phyloP scores from a whole-genome alignment of 2,888 invertebrate species.

The Macrosiphum euphorbiae region DNA sequence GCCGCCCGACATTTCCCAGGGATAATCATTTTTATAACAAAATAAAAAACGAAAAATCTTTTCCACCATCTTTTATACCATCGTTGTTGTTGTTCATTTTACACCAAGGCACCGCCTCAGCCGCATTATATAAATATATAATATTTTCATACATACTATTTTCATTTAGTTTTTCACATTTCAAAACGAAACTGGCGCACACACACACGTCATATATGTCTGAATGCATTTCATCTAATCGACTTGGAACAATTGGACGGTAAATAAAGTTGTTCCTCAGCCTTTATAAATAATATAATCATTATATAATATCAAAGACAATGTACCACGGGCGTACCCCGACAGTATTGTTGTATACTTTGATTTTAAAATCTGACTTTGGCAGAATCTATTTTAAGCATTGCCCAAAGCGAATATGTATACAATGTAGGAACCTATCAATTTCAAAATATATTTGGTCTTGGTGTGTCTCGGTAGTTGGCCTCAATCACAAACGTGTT shows the following conservation, averaged over 20 bases:
- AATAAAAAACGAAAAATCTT: background rate
- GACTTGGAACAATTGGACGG: background rate
- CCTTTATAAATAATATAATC: conserved; percentile 5
- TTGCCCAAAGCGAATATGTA: background rate
- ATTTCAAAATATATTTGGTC: background rate
- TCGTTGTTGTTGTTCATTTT: background rate
- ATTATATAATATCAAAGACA: background rate
- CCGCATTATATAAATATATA: background rate
- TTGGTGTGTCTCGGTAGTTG: too few species aligned
- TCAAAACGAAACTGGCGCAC: background rate
- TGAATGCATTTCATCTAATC: background rate
- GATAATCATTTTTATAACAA: conserved; percentile 4
- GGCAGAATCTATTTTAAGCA: background rate
- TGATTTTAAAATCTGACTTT: background rate
- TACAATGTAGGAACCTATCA: background rate
- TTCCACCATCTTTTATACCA: background rate
- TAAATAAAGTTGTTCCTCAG: background rate
- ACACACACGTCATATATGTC: background rate
- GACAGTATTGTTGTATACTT: background rate
- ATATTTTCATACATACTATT: background rate
- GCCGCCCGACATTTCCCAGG: background rate
- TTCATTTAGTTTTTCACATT: background rate
- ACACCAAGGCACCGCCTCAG: background rate
- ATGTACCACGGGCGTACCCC: background rate
- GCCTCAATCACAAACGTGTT: too few species aligned